These are phyloP conservation scores for Caradrina kadenii DNA, from an alignment of 2,888 invertebrate species.

Conservation along the genomic window DNA sequence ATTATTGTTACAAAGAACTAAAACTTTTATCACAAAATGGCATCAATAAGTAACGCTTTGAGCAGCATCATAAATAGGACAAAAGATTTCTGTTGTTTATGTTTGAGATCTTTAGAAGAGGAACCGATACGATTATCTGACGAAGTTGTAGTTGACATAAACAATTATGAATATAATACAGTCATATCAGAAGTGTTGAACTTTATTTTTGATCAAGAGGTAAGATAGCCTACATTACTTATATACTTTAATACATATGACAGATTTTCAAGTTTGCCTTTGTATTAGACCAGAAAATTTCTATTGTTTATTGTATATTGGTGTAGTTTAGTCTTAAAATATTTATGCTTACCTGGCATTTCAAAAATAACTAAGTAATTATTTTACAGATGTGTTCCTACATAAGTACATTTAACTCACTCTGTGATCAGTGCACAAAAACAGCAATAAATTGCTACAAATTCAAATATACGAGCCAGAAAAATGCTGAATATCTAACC, in stretches of 20 bases:
- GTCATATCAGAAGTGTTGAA: constrained; percentile 73
- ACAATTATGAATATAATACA: constrained; percentile 62
- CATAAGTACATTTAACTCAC: constrained; percentile 68
- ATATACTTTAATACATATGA: too few species aligned
- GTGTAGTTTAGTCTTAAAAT: too few species aligned
- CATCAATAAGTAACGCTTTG: constrained; percentile 65
- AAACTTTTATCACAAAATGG: constrained; percentile 53
- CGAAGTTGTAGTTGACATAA: constrained; percentile 70
- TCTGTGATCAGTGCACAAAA: constrained; percentile 75
- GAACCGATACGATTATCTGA: constrained; percentile 70
- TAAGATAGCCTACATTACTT: constrained; percentile 50
- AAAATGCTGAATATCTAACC: constrained; percentile 68
- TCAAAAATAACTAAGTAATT: not conserved
- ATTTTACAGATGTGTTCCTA: constrained; percentile 75
- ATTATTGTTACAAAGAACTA: not conserved
- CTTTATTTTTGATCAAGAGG: constrained; percentile 72
- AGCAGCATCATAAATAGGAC: constrained; percentile 71
- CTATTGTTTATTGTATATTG: too few species aligned
- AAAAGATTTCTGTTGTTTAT: constrained; percentile 78
- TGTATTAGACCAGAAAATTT: too few species aligned
- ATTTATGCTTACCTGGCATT: not conserved
- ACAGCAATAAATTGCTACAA: constrained; percentile 72
- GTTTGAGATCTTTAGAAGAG: constrained; percentile 68
- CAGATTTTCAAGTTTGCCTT: not conserved
- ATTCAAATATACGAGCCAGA: constrained; percentile 71